phyloP scores from a whole-genome alignment of 92 coral and sea anemone species.

The Siderastrea radians region DNA sequence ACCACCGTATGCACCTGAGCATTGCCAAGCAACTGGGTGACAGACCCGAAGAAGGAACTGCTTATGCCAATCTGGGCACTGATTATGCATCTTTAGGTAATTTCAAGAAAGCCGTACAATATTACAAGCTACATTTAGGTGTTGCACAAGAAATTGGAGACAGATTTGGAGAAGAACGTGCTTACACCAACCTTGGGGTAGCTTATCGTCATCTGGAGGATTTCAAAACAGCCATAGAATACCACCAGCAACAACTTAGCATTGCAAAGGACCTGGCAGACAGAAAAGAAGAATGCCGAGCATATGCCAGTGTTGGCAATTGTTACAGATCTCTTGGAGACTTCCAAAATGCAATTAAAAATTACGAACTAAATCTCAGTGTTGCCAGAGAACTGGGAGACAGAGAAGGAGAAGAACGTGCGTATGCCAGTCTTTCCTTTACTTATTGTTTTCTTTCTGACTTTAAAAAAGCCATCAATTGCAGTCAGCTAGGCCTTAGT shows the following conservation, averaged over 20 bases:
- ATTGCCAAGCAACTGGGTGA: conserved; percentile 14
- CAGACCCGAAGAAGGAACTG: not conserved
- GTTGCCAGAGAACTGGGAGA: not conserved
- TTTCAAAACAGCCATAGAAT: conserved; percentile 9
- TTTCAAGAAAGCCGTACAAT: conserved; percentile 5
- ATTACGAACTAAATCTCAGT: conserved; percentile 6
- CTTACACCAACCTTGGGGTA: conserved; percentile 8
- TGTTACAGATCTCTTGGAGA: conserved; percentile 12
- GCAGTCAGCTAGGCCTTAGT: not conserved
- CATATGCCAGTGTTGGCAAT: conserved; percentile 2
- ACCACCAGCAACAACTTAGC: not conserved
- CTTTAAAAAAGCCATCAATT: not conserved
- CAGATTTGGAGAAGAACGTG: not conserved
- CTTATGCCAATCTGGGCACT: conserved; percentile 16
- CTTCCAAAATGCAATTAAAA: not conserved
- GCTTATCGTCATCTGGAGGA: not conserved
- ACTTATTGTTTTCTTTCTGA: not conserved
- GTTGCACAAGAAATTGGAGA: conserved; percentile 4
- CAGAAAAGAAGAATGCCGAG: not conserved
- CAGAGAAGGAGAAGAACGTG: not conserved
- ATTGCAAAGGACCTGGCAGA: conserved; percentile 14
- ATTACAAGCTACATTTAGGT: conserved; percentile 4
- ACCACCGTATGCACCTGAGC: not conserved
- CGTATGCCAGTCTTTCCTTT: not conserved
- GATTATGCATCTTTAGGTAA: conserved; percentile 1